Conservation (phyloP, 2,113 vertebrate species). For the Polyodon spathula region DNA sequence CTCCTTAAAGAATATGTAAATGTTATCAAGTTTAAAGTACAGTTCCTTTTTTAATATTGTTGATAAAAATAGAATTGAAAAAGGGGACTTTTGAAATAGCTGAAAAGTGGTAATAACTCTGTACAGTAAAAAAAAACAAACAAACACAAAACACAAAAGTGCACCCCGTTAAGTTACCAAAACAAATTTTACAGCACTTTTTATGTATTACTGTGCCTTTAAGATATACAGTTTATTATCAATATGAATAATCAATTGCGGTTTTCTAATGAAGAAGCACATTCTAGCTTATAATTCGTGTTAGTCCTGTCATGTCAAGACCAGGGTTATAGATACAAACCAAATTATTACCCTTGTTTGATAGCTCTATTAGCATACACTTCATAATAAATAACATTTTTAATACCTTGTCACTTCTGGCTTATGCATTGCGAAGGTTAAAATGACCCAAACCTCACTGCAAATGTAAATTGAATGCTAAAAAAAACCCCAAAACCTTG, state of each 20-base stretch:
- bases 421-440: background rate
- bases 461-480: conserved; percentile 1
- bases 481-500: too few relatives aligned
- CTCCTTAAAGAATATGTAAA: conserved; percentile 6
- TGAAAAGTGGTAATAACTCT: too few relatives aligned
- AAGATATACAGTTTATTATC: too few relatives aligned
- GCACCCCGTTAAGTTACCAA: too few relatives aligned
- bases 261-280: background rate
- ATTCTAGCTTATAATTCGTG: background rate
- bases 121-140: too few relatives aligned
- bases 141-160: too few relatives aligned
- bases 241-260: too few relatives aligned
- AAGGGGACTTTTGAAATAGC: too few relatives aligned
- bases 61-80: too few relatives aligned
- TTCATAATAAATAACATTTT: background rate
- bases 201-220: too few relatives aligned
- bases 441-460: conserved; percentile 4
- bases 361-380: conserved; percentile 2
- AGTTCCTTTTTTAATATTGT: too few relatives aligned
- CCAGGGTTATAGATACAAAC: background rate
- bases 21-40: background rate
- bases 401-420: background rate
- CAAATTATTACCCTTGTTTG: background rate
- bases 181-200: too few relatives aligned
- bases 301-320: background rate